A percentile compares a stretch with the other conserved stretches of the same genome.
Conservation (phyloP, 2,113 vertebrate genomes). For the Nothoprocta pentlandii region DNA sequence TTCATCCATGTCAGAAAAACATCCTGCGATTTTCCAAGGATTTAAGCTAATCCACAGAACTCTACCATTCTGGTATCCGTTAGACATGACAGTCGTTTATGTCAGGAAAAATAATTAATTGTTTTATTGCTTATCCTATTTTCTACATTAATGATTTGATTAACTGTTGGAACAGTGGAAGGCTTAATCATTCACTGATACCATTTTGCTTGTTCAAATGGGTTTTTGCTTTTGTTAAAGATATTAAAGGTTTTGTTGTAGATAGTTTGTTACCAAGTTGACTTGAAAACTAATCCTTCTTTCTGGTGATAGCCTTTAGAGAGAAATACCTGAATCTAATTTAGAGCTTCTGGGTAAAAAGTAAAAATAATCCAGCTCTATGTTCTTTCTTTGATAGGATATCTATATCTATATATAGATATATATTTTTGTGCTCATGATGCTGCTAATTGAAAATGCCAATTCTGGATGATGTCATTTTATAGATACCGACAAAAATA, state of each 20-base stretch:
- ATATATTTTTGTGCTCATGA: neutral
- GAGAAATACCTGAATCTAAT: neutral
- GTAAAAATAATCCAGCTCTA: neutral
- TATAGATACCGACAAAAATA: neutral
- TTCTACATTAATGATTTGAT: neutral
- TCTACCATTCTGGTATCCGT: neutral
- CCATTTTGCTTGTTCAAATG: neutral
- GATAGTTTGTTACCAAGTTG: neutral
- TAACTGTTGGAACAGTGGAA: neutral
- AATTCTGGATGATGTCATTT: neutral
- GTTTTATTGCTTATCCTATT: neutral
- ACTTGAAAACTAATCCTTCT: neutral
- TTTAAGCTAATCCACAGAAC: neutral
- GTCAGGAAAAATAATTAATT: neutral
- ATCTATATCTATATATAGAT: neutral
- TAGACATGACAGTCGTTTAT: neutral
- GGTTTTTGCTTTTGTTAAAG: neutral
- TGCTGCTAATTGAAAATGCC: neutral
- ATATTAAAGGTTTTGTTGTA: neutral
- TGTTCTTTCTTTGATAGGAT: neutral
- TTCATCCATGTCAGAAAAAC: neutral
- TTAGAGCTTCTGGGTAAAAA: neutral
- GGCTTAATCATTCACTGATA: neutral
- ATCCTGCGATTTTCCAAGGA: neutral
- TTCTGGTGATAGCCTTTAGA: neutral